Base-by-base conservation (phyloP, 2,797 vertebrate genomes). In the Liasis olivaceus region DNA sequence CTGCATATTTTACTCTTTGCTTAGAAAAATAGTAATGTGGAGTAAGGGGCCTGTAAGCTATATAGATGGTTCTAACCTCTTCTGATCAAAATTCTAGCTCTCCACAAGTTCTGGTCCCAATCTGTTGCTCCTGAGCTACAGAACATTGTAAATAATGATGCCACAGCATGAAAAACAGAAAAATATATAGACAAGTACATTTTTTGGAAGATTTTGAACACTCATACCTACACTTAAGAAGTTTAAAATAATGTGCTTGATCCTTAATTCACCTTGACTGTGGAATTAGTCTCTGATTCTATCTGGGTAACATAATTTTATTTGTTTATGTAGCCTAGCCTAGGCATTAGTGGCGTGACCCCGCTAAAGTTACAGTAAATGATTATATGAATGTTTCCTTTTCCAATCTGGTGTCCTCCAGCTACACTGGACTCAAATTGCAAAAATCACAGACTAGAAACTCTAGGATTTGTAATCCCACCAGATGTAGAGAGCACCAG, bases 11-110 rank as follows among this genome's bases (percentile, higher is more conserved):
- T 93, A n/a, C 89, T 94, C 31, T 81, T 95, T 66, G 89, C 62
- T 66, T 93, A 87, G 60, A 54, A 96, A 94, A 93, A 87, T 26
- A 94, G 64, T 36, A 64, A 47, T 56, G 56, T 66, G 90, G 63
- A 56, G 63, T 26, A 66, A 5, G 14, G 51, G 20, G 36, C 22
- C 22, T 54, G n/a, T 86, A 64, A 81, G 22, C 20, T 81, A 22
- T 47, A 77, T 22, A 77, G 72, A 77, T 77, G 72, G 36, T 81
- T 81, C 72, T 81, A 77, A 77, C n/a, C n/a, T 77, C 17, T 77
- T 77, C 72, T 81, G 72, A 47, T 42, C 36, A 81, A 81, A 81
- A 81, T 47, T 24, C 20, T 81, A 81, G 9, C 47, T 47, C 9
- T 81, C 20, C 36, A 5, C 20, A 81, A 81, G 8, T 81, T 81